Evolutionary conservation across 2,113 vertebrate species (phyloP).

Genomic region (Leuciscus idus): DNA sequence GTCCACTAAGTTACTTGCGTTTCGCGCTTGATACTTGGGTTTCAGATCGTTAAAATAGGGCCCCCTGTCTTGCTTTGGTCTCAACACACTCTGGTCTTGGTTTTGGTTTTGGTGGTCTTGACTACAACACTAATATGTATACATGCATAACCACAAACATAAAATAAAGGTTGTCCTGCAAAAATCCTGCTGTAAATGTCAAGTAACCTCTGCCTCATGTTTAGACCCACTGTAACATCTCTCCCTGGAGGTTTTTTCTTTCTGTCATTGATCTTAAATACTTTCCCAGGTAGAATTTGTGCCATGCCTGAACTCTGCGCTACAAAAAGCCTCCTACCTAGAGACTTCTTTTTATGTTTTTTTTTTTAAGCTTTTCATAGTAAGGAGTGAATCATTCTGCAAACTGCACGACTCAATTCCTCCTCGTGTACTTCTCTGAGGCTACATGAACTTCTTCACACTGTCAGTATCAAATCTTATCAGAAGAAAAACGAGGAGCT

Average conservation of each 20-base stretch:
- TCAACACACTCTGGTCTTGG: too few relatives aligned
- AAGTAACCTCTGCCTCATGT: not conserved
- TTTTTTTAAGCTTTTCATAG: slow-evolving; percentile 42
- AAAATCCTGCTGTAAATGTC: not conserved
- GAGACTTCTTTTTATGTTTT: slow-evolving; percentile 1
- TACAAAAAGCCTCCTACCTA: slow-evolving; percentile 1
- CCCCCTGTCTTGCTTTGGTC: too few relatives aligned
- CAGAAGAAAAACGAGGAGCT: not conserved
- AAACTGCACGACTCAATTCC: slow-evolving; percentile 18
- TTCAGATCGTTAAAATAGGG: too few relatives aligned
- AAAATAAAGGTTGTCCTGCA: not conserved
- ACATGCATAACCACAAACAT: too few relatives aligned
- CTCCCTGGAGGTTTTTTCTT: not conserved
- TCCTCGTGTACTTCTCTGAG: not conserved
- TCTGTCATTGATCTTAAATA: slow-evolving; percentile 19
- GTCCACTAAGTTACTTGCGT: too few relatives aligned
- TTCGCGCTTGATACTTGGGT: too few relatives aligned
- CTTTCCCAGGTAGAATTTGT: slow-evolving; percentile 31
- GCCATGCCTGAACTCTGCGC: not conserved
- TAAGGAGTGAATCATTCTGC: slow-evolving; percentile 51
- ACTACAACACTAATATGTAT: too few relatives aligned
- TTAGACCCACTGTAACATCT: not conserved
- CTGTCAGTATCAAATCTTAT: not conserved
- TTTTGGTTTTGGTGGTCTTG: too few relatives aligned
- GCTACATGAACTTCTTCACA: slow-evolving; percentile 19